These are phyloP conservation scores for Megaleporinus macrocephalus DNA, from an alignment of 2,113 vertebrate genomes.

Conservation along the genomic window DNA sequence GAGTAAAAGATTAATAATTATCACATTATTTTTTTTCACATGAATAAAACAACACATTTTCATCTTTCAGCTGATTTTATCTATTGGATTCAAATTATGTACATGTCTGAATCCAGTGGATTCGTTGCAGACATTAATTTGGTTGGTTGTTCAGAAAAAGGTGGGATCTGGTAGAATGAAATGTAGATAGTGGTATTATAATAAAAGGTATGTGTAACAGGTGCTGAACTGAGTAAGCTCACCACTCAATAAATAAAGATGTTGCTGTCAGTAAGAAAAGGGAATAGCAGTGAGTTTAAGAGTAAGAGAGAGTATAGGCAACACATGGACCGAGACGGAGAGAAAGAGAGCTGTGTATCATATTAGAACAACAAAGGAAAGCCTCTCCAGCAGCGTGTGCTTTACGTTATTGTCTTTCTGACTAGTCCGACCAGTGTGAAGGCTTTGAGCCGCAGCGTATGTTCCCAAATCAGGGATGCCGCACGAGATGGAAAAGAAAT, in stretches of 20 bases:
- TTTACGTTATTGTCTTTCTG: neutral
- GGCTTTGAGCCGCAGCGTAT: neutral
- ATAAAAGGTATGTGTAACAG: constrained; percentile 13
- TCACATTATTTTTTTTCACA: too few species aligned
- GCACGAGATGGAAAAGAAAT: neutral
- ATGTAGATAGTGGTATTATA: neutral
- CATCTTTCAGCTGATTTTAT: too few species aligned
- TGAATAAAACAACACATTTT: too few species aligned
- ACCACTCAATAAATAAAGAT: constrained; percentile 33
- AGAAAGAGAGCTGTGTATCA: neutral
- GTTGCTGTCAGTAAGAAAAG: constrained; percentile 8
- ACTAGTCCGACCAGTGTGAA: neutral
- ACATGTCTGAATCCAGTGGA: too few species aligned
- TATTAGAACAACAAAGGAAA: neutral
- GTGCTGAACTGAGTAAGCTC: constrained; percentile 5
- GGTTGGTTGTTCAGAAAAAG: neutral
- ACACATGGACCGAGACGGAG: neutral
- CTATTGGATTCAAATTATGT: too few species aligned
- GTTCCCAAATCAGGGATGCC: neutral
- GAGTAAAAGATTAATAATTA: too few species aligned
- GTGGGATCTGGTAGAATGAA: neutral
- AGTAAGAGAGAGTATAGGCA: neutral
- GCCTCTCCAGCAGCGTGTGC: neutral
- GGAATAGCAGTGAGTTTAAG: constrained; percentile 12
- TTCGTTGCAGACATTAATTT: neutral